Base-by-base conservation (phyloP, 2,797 vertebrate species). In the Sebastes trivittatus region DNA sequence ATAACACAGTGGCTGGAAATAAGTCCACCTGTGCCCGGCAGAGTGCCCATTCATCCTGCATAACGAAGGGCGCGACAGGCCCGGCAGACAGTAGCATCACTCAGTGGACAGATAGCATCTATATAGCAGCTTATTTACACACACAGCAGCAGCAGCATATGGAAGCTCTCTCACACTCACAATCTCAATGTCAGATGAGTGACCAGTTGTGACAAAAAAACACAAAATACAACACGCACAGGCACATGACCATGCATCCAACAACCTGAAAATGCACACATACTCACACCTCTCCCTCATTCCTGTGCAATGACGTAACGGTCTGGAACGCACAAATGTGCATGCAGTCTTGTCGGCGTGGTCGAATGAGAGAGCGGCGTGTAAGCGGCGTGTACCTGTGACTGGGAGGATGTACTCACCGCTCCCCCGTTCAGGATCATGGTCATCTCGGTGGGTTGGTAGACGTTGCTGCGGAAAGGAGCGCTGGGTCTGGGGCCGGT, bases 381-480 rank as follows among this genome's bases (percentile, higher is more conserved):
- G 92, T 82, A 83, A 89, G 92, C 90, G 87, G 90, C 82, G 89
- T 93, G 91, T 94, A 94, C 93, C 91, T 94, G 93, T 61, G 92
- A 86, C 81, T 89, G 92, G 79, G 92, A 87, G 84, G 92, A 85
- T 88, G 96, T 97, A 98, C 98, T 98, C 97, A 99, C 98, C 91
- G 98, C 98, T 93, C 98, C 98, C 81, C 98, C 98, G 38, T 99
- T 99, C 80, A 99, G 96, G 90, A 99, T 98, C 90, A 99, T 98
- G 79, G 98, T 97, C 98, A 99, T 99, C 95, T 99, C 98, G 13
- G 98, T 99, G 67, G 98, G 98, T 94, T 99, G 98, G 93, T 99
- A 99, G 65, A 99, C 98, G 49, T 99, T 99, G 96, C 98, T 99
- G 91, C 98, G 95, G 90, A 99, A 99, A 3, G 98, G 98, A 66